Conservation (phyloP, 2,113 vertebrate species). For the Dissostichus mawsoni region DNA sequence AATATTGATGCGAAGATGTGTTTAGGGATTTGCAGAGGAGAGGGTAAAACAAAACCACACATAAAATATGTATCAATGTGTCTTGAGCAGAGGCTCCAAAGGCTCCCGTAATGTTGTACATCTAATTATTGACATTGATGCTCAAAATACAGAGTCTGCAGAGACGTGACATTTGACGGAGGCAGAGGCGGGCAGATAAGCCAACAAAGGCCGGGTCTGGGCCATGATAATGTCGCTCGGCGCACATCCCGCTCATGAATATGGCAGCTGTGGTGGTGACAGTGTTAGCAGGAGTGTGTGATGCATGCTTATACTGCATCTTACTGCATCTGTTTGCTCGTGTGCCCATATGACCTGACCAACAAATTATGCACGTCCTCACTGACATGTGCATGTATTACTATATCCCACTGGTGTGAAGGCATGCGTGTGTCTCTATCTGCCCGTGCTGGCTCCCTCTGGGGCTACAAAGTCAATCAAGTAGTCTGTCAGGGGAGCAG, state of each 20-base stretch:
- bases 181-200: constrained; percentile 65
- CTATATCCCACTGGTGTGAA: constrained; percentile 35
- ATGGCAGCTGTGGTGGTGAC: constrained; percentile 65
- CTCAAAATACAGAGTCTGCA: constrained; percentile 75
- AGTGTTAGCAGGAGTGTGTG: constrained; percentile 19
- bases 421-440: constrained; percentile 68
- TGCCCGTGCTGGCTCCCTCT: constrained; percentile 51
- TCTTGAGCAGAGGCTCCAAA: constrained; percentile 61
- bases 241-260: constrained; percentile 75
- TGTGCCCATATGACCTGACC: constrained; percentile 15
- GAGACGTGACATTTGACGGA: constrained; percentile 85
- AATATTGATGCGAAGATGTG: background rate
- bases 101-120: constrained; percentile 73
- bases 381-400: constrained; percentile 27
- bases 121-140: constrained; percentile 82
- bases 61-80: constrained; percentile 36
- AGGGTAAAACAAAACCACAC: constrained; percentile 40
- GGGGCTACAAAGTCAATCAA: constrained; percentile 78
- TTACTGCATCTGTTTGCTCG: constrained; percentile 30
- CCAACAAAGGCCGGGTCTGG: constrained; percentile 78
- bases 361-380: constrained; percentile 28
- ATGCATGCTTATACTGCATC: constrained; percentile 27
- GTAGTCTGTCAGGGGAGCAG: constrained; percentile 74
- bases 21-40: background rate
- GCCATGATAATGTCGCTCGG: constrained; percentile 68